These are phyloP conservation scores for Dromaius novaehollandiae DNA, from an alignment of 2,113 vertebrate genomes.

Conservation along the genomic window DNA sequence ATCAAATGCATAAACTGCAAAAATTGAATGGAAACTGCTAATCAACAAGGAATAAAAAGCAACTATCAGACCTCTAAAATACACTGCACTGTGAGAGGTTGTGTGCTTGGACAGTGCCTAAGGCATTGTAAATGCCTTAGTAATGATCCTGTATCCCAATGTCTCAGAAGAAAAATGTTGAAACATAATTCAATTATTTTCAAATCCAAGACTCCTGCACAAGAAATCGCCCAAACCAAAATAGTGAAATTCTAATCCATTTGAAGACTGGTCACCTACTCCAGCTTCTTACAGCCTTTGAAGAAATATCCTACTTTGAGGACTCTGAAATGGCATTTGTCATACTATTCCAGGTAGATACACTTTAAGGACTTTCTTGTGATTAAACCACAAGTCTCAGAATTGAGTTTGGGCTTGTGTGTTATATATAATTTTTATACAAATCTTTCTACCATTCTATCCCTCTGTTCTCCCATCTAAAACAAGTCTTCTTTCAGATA, in stretches of 20 bases:
- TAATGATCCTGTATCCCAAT: background rate
- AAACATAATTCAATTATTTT: background rate
- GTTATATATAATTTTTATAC: background rate
- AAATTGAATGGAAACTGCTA: background rate
- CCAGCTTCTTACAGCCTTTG: background rate
- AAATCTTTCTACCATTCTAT: background rate
- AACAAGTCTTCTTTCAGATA: background rate
- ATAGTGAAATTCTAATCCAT: background rate
- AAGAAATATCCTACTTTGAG: background rate
- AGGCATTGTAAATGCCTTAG: background rate
- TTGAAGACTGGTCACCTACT: background rate
- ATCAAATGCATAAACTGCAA: background rate
- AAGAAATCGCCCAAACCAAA: background rate
- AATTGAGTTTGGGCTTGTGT: background rate
- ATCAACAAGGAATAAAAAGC: background rate
- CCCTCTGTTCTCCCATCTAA: background rate
- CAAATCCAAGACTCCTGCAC: background rate
- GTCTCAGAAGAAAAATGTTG: background rate
- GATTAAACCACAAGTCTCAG: background rate
- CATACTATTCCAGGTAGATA: background rate
- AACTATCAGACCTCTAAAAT: background rate
- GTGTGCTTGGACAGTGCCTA: background rate
- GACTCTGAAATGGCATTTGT: background rate
- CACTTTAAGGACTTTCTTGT: background rate
- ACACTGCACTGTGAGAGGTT: too few relatives aligned